These are phyloP conservation scores for Drosophila kohkoa DNA, from an alignment of 1,140 invertebrate genomes.

Conservation along the genomic window DNA sequence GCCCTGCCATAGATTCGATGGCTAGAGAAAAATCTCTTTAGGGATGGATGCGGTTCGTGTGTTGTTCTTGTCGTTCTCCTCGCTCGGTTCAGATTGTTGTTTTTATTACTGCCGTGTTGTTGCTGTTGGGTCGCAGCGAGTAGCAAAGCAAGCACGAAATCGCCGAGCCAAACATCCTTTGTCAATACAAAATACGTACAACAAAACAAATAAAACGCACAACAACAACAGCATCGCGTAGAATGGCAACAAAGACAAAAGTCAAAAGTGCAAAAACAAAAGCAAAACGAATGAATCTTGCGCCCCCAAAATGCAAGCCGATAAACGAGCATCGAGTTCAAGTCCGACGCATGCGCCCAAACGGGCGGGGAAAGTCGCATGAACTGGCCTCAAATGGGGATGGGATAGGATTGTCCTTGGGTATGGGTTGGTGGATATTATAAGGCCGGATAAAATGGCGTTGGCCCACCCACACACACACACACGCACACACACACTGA, in stretches of 20 bases:
- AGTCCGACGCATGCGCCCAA: constrained; percentile 42
- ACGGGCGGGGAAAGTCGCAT: constrained; percentile 43
- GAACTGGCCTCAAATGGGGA: constrained; percentile 3
- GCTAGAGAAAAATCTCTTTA: constrained; percentile 51
- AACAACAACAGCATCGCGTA: constrained; percentile 38
- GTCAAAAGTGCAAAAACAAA: constrained; percentile 75
- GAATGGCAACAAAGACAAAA: constrained; percentile 77
- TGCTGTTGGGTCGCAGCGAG: constrained; percentile 46
- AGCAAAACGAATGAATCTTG: constrained; percentile 41
- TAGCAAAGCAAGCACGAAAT: constrained; percentile 71
- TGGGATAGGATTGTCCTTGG: constrained; percentile 29
- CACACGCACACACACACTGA: constrained; percentile 40
- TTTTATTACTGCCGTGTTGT: constrained; percentile 25
- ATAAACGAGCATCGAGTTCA: constrained; percentile 10
- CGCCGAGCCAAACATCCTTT: constrained; percentile 81
- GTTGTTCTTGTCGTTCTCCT: constrained; percentile 21
- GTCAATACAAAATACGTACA: constrained; percentile 78
- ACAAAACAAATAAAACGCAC: constrained; percentile 53
- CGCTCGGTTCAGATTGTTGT: constrained; percentile 9
- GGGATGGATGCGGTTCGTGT: constrained; percentile 38
- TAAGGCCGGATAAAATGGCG: constrained; percentile 51
- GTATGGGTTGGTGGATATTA: constrained; percentile 40
- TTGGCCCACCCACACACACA: constrained; percentile 17
- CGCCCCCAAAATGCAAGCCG: constrained; percentile 40
- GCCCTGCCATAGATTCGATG: constrained; percentile 53